Evolutionary conservation across 2,888 invertebrate genomes (phyloP).

Genomic region (Hetaerina titia): DNA sequence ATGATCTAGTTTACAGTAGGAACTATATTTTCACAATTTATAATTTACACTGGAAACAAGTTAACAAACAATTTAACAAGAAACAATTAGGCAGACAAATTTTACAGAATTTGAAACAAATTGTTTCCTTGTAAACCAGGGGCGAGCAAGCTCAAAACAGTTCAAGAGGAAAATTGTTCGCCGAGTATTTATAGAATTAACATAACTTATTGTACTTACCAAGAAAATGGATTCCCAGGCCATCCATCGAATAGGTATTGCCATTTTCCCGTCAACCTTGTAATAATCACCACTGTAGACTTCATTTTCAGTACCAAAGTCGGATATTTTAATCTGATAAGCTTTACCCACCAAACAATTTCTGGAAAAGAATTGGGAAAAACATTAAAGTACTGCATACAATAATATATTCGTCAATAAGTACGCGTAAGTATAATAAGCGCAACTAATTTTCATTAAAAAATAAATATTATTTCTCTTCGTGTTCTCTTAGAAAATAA

Average conservation of each 20-base stretch:
- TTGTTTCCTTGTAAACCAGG: not conserved
- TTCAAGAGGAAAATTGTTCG: not conserved
- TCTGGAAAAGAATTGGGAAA: conserved; percentile 77
- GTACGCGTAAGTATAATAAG: no score
- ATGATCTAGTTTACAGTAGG: no score
- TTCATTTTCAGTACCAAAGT: conserved; percentile 92
- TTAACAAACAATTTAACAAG: no score
- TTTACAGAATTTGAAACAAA: not conserved
- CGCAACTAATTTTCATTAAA: no score
- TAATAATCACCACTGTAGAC: conserved; percentile 90
- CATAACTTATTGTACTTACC: conserved; percentile 75
- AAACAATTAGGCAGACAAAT: no score
- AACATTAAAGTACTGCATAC: conserved; percentile 15
- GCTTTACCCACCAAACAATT: conserved; percentile 92
- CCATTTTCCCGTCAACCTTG: conserved; percentile 86
- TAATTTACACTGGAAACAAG: no score
- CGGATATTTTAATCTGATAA: conserved; percentile 90
- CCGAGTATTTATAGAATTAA: not conserved
- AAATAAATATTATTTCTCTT: no score
- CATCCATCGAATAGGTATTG: conserved; percentile 93
- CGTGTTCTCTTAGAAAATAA: no score
- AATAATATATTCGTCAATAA: no score
- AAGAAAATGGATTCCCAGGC: conserved; percentile 91
- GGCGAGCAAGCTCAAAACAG: not conserved
- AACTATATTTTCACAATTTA: no score